Evolutionary conservation across 2,888 invertebrate genomes (phyloP), one percentile per base, ranked within the genome.

Genomic region (Drosophila histrio): DNA sequence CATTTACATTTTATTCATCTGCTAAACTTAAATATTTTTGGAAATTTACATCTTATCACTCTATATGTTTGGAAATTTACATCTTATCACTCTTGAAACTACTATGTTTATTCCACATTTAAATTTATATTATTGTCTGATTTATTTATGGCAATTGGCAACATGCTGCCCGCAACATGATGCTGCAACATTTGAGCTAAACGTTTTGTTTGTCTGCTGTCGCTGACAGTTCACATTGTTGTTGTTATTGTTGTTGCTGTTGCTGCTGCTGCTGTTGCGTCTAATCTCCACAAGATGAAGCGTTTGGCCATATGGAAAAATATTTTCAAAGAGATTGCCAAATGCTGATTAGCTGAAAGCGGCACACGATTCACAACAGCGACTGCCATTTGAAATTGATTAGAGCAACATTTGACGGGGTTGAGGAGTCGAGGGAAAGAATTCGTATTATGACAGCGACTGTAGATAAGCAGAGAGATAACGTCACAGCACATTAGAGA

Each of bases 281-380:
- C 77, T 77, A 72, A 83, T 71, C 77, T 71, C 61, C 43, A 56
- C 57, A 62, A 79, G 72, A 81, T 68, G 81, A 61, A 83, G 74
- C 79, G 58, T 64, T 56, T 56, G 78, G 82, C 71, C 87, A 84
- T 81, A 83, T 87, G 87, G 82, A 81, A 87, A 81, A 85, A 73
- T 74, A 77, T 79, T 65, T 84, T 85, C 86, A 84, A 84, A 84
- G 70, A 84, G 84, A 84, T 84, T 79, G 79, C 88, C 79, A 79
- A 87, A 79, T 66, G 59, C 85, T 76, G 82, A 82, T 82, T 87
- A 84, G 67, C 60, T 53, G 26, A 72, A 67, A 61, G 62, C 69
- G 77, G 82, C 87, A 71, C 77, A 76, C 72, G 75, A 75, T 68
- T 80, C 63, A 43, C 49, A 59, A 57, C 60, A 56, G 52, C 75